Evolutionary conservation across 1,140 invertebrate species (phyloP), one percentile per base, ranked within the genome.

Genomic region (Drosophila ironensis): DNA sequence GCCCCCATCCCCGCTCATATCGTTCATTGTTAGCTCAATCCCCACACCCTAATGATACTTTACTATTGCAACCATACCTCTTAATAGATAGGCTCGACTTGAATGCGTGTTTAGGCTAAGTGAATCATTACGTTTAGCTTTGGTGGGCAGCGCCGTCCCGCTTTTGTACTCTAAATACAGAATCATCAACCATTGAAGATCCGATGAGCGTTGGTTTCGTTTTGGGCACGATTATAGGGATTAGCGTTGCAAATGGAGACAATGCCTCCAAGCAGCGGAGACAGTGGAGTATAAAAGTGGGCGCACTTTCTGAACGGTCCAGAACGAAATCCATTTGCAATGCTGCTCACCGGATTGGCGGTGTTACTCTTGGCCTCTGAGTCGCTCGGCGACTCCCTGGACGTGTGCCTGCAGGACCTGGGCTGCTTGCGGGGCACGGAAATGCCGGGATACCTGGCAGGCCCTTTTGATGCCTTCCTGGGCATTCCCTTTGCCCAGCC

Each of bases 401-500:
- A 82, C 27, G 75, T 88, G 16, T 88, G 86, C 28, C 42, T 88
- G 1, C n/a, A 71, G 35, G 51, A 78, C 0, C 7, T 72, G 27
- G 86, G 87, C 2, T 88, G 87, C n/a, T 7, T 88, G 19, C 38
- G 41, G 14, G 88, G 88, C 8, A 69, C 54, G 0, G 12, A 50
- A 0, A 70, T 68, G 73, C 61, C 73, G 41, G 84, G 75, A 19
- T 61, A 51, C 52, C 42, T 56, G 16, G 37, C 4, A 4, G 47
- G 48, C 1, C 27, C 45, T 1, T 88, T 72, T 41, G 72, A 88
- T 37, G 88, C 75, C n/a, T 89, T 88, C 12, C 30, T 82, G 47
- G 88, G 88, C n/a, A 86, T 90, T 24, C 88, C 88, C 4, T 89
- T 48, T 59, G 88, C 78, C 7, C 47, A 88, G 48, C 87, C 88